Evolutionary conservation across 2,888 invertebrate species (phyloP).

Genomic region (Ashinkailepas kermadecensis): DNA sequence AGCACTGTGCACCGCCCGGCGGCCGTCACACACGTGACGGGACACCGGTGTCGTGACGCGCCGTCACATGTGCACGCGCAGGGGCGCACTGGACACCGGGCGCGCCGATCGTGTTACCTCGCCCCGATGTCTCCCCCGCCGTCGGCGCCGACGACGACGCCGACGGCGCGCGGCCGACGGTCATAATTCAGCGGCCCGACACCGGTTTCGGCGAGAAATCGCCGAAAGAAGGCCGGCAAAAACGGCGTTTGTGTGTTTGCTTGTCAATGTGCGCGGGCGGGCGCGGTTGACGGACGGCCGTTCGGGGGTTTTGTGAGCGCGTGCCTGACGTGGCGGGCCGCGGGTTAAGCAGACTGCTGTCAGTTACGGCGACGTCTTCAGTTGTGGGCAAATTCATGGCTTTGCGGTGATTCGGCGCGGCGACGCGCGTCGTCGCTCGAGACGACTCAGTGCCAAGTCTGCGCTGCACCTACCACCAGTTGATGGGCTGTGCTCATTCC

Average conservation of each 20-base stretch:
- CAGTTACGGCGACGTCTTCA: not conserved
- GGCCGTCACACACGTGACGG: not conserved
- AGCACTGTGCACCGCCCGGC: not conserved
- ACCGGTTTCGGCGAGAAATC: not conserved
- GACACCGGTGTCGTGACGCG: not conserved
- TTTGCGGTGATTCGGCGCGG: too few species aligned
- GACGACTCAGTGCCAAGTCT: too few species aligned
- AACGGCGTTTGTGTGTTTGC: slow-evolving; percentile 2
- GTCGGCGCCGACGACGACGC: not conserved
- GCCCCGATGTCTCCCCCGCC: not conserved
- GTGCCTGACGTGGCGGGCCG: not conserved
- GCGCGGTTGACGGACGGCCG: not conserved
- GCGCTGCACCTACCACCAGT: too few species aligned
- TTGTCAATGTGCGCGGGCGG: not conserved
- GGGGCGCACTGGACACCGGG: slow-evolving; percentile 12
- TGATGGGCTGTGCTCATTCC: too few species aligned
- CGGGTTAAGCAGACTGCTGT: not conserved
- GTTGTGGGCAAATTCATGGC: not conserved
- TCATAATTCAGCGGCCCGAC: not conserved
- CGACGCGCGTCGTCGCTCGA: too few species aligned
- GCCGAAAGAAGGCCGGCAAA: not conserved
- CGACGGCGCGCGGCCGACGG: not conserved
- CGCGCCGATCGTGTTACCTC: not conserved
- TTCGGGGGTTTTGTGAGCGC: not conserved
- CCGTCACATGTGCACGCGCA: slow-evolving; percentile 18